Percentiles rank a stretch among this genome's conserved stretches.
Evolutionary conservation across 2,888 invertebrate genomes (phyloP).

Genomic region (Stenurella melanura): DNA sequence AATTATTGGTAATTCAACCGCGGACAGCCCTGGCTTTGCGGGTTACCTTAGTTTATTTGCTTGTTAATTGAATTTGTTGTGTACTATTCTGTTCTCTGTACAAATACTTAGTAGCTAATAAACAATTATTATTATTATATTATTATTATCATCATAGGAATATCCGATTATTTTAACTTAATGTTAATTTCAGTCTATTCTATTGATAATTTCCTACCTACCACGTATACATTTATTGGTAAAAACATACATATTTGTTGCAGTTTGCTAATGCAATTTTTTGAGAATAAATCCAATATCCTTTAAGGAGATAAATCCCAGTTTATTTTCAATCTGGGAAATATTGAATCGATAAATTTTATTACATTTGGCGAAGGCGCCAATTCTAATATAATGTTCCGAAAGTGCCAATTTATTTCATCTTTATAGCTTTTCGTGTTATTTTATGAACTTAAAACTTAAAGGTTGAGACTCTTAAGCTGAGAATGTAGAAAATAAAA

Average conservation of each 20-base stretch:
- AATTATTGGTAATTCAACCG: too few relatives aligned
- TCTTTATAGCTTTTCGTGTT: constrained; percentile 10
- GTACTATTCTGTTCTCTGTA: too few relatives aligned
- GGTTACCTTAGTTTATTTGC: too few relatives aligned
- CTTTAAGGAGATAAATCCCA: neutral
- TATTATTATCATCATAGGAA: too few relatives aligned
- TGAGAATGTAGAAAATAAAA: neutral
- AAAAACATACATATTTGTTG: neutral
- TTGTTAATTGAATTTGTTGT: too few relatives aligned
- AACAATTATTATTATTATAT: too few relatives aligned
- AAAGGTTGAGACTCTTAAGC: constrained; percentile 13
- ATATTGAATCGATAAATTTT: constrained; percentile 5
- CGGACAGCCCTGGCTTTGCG: too few relatives aligned
- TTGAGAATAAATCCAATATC: neutral
- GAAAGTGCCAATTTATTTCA: constrained; percentile 1
- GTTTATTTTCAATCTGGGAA: constrained; percentile 8
- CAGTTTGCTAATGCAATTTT: neutral
- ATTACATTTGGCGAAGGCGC: neutral
- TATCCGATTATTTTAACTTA: too few relatives aligned
- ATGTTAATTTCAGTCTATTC: too few relatives aligned
- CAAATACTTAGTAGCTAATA: too few relatives aligned
- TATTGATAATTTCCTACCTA: neutral
- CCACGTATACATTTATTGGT: neutral
- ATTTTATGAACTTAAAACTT: constrained; percentile 21
- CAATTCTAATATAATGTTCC: constrained; percentile 11